Base-by-base conservation (phyloP, 2,888 invertebrate species). In the Scaptodrosophila latifasciaeformis region DNA sequence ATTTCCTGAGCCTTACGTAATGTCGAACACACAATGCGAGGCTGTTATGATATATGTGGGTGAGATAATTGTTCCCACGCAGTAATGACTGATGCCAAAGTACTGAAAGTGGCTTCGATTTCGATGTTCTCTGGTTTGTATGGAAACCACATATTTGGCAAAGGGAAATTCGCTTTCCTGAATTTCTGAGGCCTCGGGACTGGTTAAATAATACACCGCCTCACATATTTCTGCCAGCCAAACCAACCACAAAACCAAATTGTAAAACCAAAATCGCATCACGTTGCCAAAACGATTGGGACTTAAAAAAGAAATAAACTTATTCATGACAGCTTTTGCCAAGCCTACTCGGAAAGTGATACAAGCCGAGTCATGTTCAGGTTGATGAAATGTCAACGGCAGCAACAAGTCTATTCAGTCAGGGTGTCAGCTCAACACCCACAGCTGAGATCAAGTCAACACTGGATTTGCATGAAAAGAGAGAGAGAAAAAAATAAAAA, bases 381-480 rank as follows among this genome's bases (percentile, higher is more conserved):
- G 35, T 75, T 80, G 81, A 80, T 62, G 78, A 72, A 72, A 72
- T 80, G 71, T 72, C 81, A 72, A 78, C 81, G 75, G 68, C 59
- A 59, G 64, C 72, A 72, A 72, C 72, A 72, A 72, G 72, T 72
- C 72, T 80, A 72, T 72, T 71, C 64, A n/a, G n/a, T n/a, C n/a
- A n/a, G n/a, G n/a, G n/a, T n/a, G n/a, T n/a, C n/a, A n/a, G n/a
- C n/a, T n/a, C n/a, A n/a, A n/a, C n/a, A n/a, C n/a, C n/a, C n/a
- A n/a, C n/a, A n/a, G n/a, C n/a, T n/a, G n/a, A n/a, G n/a, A n/a
- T n/a, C n/a, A n/a, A n/a, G n/a, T n/a, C n/a, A n/a, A n/a, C n/a
- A n/a, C n/a, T n/a, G n/a, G n/a, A n/a, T n/a, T n/a, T n/a, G n/a
- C n/a, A n/a, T n/a, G n/a, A n/a, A n/a, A n/a, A n/a, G n/a, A n/a